Evolutionary conservation across 1,140 invertebrate genomes (phyloP).

Genomic region (Leptopilina boulardi): DNA sequence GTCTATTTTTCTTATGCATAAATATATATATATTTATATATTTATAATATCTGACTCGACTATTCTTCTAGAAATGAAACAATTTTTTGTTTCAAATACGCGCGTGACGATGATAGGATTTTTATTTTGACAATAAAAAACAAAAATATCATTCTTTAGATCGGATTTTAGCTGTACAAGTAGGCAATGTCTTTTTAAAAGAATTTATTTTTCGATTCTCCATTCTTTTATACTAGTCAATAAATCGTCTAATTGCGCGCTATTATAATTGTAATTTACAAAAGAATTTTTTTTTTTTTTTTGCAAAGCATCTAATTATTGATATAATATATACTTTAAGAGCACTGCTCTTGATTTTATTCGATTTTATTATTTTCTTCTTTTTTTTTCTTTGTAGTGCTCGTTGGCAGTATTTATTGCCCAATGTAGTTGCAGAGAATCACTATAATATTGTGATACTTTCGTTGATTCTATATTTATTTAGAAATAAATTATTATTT

Average conservation of each 20-base stretch:
- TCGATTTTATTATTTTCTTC: neutral
- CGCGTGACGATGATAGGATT: neutral
- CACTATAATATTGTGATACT: neutral
- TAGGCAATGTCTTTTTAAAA: neutral
- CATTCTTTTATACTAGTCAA: neutral
- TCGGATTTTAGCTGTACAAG: constrained; percentile 21
- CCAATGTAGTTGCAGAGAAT: constrained; percentile 8
- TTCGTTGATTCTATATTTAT: constrained; percentile 15
- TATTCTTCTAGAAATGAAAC: neutral
- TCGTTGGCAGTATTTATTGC: constrained; percentile 12
- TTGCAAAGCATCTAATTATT: neutral
- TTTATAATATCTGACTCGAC: constrained; percentile 1
- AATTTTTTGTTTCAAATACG: constrained; percentile 1
- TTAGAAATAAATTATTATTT: constrained; percentile 17
- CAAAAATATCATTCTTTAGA: neutral
- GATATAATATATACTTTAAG: neutral
- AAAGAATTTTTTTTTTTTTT: neutral
- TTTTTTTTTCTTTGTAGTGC: neutral
- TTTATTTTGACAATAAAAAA: neutral
- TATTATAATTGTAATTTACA: constrained; percentile 30
- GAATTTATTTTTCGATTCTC: neutral
- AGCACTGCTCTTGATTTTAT: neutral
- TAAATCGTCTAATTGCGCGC: constrained; percentile 11
- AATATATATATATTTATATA: neutral
- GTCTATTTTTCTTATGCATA: constrained; percentile 6